Percentiles rank a stretch among this genome's conserved stretches.
Evolutionary conservation across 1,140 invertebrate genomes (phyloP).

Genomic region (Agraylea sexmaculata): DNA sequence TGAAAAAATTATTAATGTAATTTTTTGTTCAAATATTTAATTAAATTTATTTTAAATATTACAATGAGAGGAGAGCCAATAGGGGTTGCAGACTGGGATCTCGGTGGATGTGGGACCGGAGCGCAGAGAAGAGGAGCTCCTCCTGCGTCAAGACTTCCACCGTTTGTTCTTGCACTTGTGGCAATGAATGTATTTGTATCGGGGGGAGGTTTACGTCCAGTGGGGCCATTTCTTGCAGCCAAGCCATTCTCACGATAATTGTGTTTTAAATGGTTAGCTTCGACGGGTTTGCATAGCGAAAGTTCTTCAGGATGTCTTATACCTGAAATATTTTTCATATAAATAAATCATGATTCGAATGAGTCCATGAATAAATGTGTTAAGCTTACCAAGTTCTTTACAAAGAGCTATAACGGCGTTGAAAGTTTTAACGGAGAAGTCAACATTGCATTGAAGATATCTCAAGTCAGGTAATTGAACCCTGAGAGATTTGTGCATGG

Average conservation of each 20-base stretch:
- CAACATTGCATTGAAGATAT: slow-evolving; percentile 83
- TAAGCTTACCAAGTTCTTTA: slow-evolving; percentile 80
- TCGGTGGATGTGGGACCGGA: slow-evolving; percentile 48
- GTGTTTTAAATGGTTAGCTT: slow-evolving; percentile 72
- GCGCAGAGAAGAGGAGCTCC: slow-evolving; percentile 53
- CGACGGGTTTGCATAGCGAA: slow-evolving; percentile 84
- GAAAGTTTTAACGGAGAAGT: slow-evolving; percentile 96
- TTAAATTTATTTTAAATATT: neutral
- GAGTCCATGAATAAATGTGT: slow-evolving; percentile 1
- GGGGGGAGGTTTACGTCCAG: slow-evolving; percentile 39
- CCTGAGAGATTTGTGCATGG: slow-evolving; percentile 94
- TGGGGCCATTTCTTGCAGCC: slow-evolving; percentile 46
- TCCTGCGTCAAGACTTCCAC: slow-evolving; percentile 55
- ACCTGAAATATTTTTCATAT: slow-evolving; percentile 42
- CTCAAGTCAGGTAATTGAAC: slow-evolving; percentile 88
- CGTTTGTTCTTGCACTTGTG: slow-evolving; percentile 56
- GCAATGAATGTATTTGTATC: slow-evolving; percentile 85
- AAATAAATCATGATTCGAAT: neutral
- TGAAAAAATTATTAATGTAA: slow-evolving; percentile 3
- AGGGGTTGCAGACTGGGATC: slow-evolving; percentile 49
- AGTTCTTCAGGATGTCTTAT: slow-evolving; percentile 96
- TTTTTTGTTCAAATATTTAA: neutral
- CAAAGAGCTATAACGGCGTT: slow-evolving; percentile 87
- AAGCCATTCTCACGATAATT: slow-evolving; percentile 68
- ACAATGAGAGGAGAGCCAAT: slow-evolving; percentile 46